Conservation (phyloP, 2,113 vertebrate genomes). For the Thunnus maccoyii region DNA sequence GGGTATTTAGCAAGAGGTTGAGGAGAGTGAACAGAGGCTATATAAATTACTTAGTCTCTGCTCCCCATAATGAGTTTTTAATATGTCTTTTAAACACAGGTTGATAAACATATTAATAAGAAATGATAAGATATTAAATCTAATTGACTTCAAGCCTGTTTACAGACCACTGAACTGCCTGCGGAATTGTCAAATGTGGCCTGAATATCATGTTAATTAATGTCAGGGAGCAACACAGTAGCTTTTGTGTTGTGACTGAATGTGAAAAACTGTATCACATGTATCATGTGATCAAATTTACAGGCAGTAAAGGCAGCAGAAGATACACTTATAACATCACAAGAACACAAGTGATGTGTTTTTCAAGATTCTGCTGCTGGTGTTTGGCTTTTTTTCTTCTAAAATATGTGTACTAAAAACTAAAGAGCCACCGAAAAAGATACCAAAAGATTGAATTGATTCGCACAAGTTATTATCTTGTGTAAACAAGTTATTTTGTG, state of each 20-base stretch:
- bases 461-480: too few relatives aligned
- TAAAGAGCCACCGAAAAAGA: too few relatives aligned
- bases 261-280: neutral
- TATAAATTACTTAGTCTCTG: slow-evolving; percentile 69
- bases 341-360: neutral
- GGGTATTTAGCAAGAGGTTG: slow-evolving; percentile 64
- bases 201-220: slow-evolving; percentile 44
- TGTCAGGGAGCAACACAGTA: slow-evolving; percentile 24
- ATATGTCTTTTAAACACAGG: slow-evolving; percentile 74
- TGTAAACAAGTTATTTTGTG: too few relatives aligned
- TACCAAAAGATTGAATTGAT: too few relatives aligned
- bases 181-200: slow-evolving; percentile 28
- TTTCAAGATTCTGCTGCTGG: neutral
- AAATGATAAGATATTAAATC: slow-evolving; percentile 66
- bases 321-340: neutral
- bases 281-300: slow-evolving; percentile 3
- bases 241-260: slow-evolving; percentile 5
- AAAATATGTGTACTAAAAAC: neutral
- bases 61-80: slow-evolving; percentile 70
- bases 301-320: neutral
- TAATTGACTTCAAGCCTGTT: slow-evolving; percentile 59
- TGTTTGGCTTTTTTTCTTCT: neutral
- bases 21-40: slow-evolving; percentile 55
- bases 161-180: slow-evolving; percentile 33
- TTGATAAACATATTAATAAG: slow-evolving; percentile 73